Evolutionary conservation across 2,888 invertebrate species (phyloP).

Genomic region (Colletes collaris): DNA sequence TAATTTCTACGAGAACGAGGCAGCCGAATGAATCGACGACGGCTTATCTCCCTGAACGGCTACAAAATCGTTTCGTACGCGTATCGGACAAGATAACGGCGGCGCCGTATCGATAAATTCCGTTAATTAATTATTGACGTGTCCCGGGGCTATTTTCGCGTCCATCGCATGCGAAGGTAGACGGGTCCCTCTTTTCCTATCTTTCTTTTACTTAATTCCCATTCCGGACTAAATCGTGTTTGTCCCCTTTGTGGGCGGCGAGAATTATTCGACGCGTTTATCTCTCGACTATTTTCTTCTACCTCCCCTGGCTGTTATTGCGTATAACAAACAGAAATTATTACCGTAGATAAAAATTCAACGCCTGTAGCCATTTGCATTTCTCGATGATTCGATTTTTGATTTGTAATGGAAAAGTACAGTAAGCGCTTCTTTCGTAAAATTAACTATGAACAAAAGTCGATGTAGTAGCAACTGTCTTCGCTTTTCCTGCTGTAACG

Average conservation of each 20-base stretch:
- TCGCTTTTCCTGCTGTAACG: too few relatives aligned
- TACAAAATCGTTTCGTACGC: constrained; percentile 70
- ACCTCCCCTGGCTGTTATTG: too few relatives aligned
- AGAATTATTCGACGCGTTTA: constrained; percentile 26
- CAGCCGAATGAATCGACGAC: constrained; percentile 71
- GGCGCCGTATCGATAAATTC: constrained; percentile 76
- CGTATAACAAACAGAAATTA: too few relatives aligned
- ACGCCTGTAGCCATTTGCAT: too few relatives aligned
- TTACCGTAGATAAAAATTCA: too few relatives aligned
- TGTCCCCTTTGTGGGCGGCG: neutral
- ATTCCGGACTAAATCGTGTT: neutral
- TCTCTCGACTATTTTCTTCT: neutral
- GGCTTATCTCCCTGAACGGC: constrained; percentile 71
- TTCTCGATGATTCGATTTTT: too few relatives aligned
- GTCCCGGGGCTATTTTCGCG: constrained; percentile 76
- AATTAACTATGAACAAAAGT: too few relatives aligned
- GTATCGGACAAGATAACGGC: constrained; percentile 76
- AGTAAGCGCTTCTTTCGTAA: too few relatives aligned
- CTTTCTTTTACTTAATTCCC: constrained; percentile 2
- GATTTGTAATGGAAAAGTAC: too few relatives aligned
- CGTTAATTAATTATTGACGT: constrained; percentile 80
- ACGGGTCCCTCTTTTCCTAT: constrained; percentile 1
- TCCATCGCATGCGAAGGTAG: constrained; percentile 65
- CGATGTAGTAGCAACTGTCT: too few relatives aligned
- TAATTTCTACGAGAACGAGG: constrained; percentile 71